Conservation (phyloP, 2,888 invertebrate species). For the Orthosia gothica region DNA sequence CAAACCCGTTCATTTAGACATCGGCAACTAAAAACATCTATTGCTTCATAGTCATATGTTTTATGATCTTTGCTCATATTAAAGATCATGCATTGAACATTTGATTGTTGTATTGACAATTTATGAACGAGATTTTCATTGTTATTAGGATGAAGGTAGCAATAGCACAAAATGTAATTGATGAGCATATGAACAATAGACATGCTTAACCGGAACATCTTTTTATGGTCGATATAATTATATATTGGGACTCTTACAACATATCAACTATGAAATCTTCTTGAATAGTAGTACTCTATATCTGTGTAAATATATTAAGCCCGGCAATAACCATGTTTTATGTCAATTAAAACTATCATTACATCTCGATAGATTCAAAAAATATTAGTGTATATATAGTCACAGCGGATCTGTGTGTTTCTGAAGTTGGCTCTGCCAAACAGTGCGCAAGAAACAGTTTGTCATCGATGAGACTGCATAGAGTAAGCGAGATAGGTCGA, state of each 20-base stretch:
- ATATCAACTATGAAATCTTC: not conserved
- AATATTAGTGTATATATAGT: no score
- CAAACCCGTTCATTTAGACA: slow-evolving; percentile 1
- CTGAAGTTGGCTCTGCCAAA: no score
- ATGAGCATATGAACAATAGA: not conserved
- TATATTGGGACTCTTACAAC: not conserved
- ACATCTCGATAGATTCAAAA: not conserved
- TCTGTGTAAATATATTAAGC: no score
- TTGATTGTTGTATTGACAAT: slow-evolving; percentile 1
- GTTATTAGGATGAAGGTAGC: not conserved
- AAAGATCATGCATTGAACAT: not conserved
- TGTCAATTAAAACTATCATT: not conserved
- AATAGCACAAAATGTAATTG: not conserved
- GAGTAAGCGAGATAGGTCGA: no score
- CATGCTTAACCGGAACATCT: not conserved
- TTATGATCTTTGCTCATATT: not conserved
- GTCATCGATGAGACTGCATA: no score
- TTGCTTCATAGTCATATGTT: slow-evolving; percentile 4
- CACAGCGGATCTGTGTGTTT: no score
- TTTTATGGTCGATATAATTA: not conserved
- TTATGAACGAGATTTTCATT: not conserved
- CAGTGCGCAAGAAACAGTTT: no score
- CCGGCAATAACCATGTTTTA: not conserved
- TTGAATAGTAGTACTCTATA: not conserved
- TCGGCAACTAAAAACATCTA: not conserved